phyloP scores from a whole-genome alignment of 1,140 invertebrate species.

The Harlomillsia oculata region DNA sequence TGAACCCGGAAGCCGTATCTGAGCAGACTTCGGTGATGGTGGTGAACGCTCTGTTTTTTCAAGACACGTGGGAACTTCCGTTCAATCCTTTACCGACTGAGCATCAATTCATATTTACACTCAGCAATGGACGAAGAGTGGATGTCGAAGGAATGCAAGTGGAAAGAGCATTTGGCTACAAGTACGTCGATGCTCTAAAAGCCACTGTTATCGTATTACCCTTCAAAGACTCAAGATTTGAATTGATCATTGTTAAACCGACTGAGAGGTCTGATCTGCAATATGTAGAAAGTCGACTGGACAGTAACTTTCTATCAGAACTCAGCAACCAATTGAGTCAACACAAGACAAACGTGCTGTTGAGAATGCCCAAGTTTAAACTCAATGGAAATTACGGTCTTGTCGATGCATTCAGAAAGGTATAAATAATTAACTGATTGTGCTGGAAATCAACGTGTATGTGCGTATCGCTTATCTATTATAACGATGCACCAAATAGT shows the following conservation, averaged over 20 bases:
- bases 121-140: not conserved
- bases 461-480: too few relatives aligned
- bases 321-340: conserved; percentile 11
- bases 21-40: conserved; percentile 2
- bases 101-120: not conserved
- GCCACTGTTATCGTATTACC: conserved; percentile 21
- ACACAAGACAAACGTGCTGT: conserved; percentile 10
- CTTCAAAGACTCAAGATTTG: conserved; percentile 19
- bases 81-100: conserved; percentile 2
- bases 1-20: not conserved
- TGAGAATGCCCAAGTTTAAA: conserved; percentile 26
- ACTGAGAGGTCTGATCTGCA: not conserved
- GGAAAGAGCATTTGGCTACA: conserved; percentile 15
- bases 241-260: conserved; percentile 23
- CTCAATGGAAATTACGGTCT: conserved; percentile 14
- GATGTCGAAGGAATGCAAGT: conserved; percentile 20
- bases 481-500: too few relatives aligned
- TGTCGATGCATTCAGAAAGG: conserved; percentile 6
- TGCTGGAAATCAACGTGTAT: too few relatives aligned
- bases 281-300: conserved; percentile 11
- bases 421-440: too few relatives aligned
- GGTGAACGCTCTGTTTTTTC: conserved; percentile 21
- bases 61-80: conserved; percentile 16
- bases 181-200: conserved; percentile 12
- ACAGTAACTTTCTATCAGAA: not conserved